Percentiles rank a stretch among this genome's conserved stretches.
phyloP scores from a whole-genome alignment of 2,113 vertebrate species.

The Brachypodius melanocephalos region DNA sequence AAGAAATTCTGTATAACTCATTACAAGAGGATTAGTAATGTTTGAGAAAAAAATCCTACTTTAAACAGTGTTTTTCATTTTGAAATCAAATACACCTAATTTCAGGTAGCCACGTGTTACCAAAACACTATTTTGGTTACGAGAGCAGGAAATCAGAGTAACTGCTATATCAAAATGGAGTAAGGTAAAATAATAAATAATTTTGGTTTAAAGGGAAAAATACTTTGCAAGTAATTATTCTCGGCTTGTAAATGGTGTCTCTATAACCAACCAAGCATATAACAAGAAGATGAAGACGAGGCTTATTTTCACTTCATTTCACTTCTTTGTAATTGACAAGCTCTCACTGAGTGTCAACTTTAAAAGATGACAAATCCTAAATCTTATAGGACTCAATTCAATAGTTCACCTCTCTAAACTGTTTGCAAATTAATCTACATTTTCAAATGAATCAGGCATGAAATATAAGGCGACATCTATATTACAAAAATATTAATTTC shows the following conservation, averaged over 20 bases:
- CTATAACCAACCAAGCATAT: constrained; percentile 87
- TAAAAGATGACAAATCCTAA: constrained; percentile 96
- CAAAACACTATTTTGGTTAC: not conserved
- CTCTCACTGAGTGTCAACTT: constrained; percentile 90
- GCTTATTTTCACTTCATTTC: constrained; percentile 96
- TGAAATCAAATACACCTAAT: not conserved
- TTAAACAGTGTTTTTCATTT: not conserved
- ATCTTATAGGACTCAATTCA: constrained; percentile 89
- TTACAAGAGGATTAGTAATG: not conserved
- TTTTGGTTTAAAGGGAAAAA: constrained; percentile 81
- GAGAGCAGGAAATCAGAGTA: constrained; percentile 40
- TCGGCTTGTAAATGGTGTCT: constrained; percentile 90
- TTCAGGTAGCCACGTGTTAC: not conserved
- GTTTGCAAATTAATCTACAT: constrained; percentile 94
- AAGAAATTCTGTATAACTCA: not conserved
- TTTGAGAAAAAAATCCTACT: not conserved
- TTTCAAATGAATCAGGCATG: constrained; percentile 86
- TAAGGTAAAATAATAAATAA: constrained; percentile 78
- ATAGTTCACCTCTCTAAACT: constrained; percentile 85
- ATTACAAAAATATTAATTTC: constrained; percentile 79
- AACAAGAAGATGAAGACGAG: constrained; percentile 99
- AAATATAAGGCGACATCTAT: constrained; percentile 79
- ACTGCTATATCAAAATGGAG: not conserved
- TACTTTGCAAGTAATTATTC: constrained; percentile 92
- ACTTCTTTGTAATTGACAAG: constrained; percentile 97